Conservation (phyloP, 37 sponge, comb jelly and placozoan genomes). For the Chondrilla cf. caribensis region DNA sequence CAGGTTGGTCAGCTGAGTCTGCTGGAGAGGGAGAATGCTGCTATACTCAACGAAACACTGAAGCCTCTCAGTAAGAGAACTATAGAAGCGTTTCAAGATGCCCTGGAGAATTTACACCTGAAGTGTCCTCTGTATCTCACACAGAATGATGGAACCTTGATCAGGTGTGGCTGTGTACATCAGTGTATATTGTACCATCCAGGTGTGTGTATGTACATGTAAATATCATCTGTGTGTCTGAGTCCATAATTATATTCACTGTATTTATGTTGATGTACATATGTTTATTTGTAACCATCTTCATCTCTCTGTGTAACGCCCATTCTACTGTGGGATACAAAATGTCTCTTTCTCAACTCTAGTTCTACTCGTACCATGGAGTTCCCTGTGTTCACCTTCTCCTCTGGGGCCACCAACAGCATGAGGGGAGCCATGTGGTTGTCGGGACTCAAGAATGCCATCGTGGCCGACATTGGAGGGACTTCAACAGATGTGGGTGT, state of each 20-base stretch:
- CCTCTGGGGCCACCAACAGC: conserved; percentile 89
- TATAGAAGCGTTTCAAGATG: conserved; percentile 57
- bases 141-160: conserved; percentile 90
- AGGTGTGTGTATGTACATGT: no score
- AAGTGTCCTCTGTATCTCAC: conserved; percentile 74
- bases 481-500: conserved; percentile 80
- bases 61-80: conserved; percentile 54
- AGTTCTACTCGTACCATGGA: conserved; percentile 56
- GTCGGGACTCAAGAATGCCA: conserved; percentile 56
- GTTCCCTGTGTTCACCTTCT: conserved; percentile 77
- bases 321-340: no score
- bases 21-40: conserved; percentile 88
- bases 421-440: conserved; percentile 84
- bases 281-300: no score
- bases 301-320: no score
- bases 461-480: conserved; percentile 87
- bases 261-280: no score
- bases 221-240: no score
- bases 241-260: no score
- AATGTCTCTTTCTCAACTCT: no score
- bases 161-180: conserved; percentile 67
- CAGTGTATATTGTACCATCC: no score
- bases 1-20: conserved; percentile 67
- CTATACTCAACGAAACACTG: conserved; percentile 80
- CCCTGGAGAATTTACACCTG: conserved; percentile 48